A percentile compares a stretch with the other conserved stretches of the same genome.
Conservation (phyloP, 1,140 invertebrate species). For the Sinella curviseta region DNA sequence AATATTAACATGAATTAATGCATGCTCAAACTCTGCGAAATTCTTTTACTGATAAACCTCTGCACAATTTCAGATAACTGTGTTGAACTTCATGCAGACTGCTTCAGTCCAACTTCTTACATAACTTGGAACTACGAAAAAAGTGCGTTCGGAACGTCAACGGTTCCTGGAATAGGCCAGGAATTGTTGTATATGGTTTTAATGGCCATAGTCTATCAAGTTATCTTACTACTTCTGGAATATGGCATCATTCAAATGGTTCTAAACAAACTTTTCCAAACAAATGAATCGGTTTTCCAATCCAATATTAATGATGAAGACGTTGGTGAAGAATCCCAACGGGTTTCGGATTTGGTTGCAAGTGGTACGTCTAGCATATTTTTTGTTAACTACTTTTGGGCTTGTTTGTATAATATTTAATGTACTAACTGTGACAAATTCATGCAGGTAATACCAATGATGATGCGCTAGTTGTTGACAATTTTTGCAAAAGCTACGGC, state of each 20-base stretch:
- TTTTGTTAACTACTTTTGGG: not conserved
- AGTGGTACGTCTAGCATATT: constrained; percentile 7
- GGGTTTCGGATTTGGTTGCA: constrained; percentile 29
- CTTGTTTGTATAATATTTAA: not conserved
- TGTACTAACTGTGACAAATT: not conserved
- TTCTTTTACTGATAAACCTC: not conserved
- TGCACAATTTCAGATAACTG: constrained; percentile 39
- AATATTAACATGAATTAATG: not conserved
- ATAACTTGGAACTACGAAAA: constrained; percentile 39
- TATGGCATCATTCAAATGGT: constrained; percentile 39
- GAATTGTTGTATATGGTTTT: constrained; percentile 45
- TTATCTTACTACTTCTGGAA: constrained; percentile 39
- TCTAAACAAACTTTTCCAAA: constrained; percentile 33
- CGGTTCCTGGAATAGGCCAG: constrained; percentile 45
- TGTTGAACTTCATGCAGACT: constrained; percentile 17
- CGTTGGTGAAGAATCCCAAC: constrained; percentile 32
- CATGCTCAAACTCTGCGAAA: not conserved
- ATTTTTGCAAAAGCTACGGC: constrained; percentile 45
- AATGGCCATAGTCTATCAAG: constrained; percentile 31
- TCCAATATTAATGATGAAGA: constrained; percentile 37
- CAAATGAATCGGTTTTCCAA: constrained; percentile 26
- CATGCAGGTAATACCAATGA: not conserved
- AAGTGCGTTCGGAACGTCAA: not conserved
- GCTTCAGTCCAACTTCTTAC: constrained; percentile 43
- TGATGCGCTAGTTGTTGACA: constrained; percentile 41